phyloP scores from a whole-genome alignment of 2,797 vertebrate species.

The Sylvilagus floridanus region DNA sequence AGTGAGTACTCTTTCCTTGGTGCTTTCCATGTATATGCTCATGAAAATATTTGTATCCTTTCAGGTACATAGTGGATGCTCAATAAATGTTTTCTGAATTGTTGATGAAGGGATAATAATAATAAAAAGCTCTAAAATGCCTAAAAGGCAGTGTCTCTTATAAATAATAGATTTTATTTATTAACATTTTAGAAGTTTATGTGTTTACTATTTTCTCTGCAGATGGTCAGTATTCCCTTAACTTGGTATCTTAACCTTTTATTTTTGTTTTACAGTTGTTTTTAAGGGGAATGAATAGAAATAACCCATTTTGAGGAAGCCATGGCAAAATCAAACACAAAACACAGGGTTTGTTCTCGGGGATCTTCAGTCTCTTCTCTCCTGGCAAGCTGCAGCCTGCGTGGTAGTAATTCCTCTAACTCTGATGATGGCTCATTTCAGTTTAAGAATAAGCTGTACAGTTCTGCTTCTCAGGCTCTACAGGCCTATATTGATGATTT shows the following conservation, averaged over 20 bases:
- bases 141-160: background rate
- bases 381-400: conserved; percentile 87
- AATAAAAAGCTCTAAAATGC: background rate
- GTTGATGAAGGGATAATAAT: conserved; percentile 35
- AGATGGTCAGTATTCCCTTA: background rate
- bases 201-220: conserved; percentile 59
- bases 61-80: background rate
- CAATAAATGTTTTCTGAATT: conserved; percentile 52
- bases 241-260: conserved; percentile 48
- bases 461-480: conserved; percentile 92
- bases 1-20: background rate
- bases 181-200: conserved; percentile 21
- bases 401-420: conserved; percentile 74
- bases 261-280: conserved; percentile 65
- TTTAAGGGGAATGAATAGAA: conserved; percentile 73
- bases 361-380: conserved; percentile 92
- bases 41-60: background rate
- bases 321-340: conserved; percentile 86
- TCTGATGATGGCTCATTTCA: conserved; percentile 80
- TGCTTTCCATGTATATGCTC: conserved; percentile 19
- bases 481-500: conserved; percentile 95
- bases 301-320: conserved; percentile 63
- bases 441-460: conserved; percentile 91
- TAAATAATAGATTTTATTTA: conserved; percentile 30
- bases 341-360: conserved; percentile 83